These are phyloP conservation scores for Stichopus horrens DNA, from an alignment of 53 echinoderm and acorn worm species.

Conservation along the genomic window DNA sequence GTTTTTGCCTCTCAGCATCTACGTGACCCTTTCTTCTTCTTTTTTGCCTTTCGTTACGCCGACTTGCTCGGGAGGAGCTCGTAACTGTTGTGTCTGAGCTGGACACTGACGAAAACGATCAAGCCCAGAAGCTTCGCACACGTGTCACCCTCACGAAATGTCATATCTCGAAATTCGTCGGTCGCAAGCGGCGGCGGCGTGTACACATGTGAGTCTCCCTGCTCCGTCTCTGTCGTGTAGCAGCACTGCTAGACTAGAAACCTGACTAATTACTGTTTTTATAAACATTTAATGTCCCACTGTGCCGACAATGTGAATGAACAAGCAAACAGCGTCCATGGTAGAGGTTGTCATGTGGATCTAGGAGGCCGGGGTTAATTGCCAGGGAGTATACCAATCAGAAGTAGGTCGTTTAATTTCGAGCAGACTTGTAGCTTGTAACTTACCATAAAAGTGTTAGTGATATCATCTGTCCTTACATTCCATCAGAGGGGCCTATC, in stretches of 20 bases:
- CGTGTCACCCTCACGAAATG: too few relatives aligned
- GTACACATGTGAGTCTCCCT: too few relatives aligned
- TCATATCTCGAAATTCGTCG: too few relatives aligned
- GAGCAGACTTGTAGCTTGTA: neutral
- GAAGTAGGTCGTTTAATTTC: conserved; percentile 38
- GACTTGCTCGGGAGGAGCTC: neutral
- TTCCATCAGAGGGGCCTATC: neutral
- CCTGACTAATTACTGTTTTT: conserved; percentile 42
- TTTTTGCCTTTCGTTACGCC: neutral
- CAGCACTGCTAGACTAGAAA: neutral
- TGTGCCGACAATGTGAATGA: neutral
- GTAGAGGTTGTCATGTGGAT: neutral
- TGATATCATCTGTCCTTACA: neutral
- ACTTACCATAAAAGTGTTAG: conserved; percentile 27
- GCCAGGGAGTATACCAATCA: conserved; percentile 6
- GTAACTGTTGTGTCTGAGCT: neutral
- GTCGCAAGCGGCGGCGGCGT: too few relatives aligned
- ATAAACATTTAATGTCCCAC: conserved; percentile 36
- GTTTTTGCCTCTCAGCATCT: too few relatives aligned
- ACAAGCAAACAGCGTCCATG: neutral
- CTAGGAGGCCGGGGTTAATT: neutral
- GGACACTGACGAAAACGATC: too few relatives aligned
- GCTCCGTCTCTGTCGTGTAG: neutral
- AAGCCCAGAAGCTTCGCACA: too few relatives aligned
- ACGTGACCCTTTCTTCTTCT: neutral